These are phyloP conservation scores for Chrysomela aeneicollis DNA, from an alignment of 2,888 invertebrate genomes.

Conservation along the genomic window DNA sequence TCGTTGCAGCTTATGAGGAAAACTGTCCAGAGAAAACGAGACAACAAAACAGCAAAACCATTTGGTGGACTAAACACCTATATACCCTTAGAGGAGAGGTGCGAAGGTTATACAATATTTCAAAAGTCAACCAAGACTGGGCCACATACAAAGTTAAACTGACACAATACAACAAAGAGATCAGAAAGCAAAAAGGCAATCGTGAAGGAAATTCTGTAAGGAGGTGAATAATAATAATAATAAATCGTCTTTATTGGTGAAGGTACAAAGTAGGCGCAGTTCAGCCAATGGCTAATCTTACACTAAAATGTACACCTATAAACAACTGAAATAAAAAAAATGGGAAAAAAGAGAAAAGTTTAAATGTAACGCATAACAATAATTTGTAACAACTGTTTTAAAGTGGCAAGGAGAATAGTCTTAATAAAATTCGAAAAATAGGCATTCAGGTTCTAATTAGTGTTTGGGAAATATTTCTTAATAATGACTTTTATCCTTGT, in stretches of 20 bases:
- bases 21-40: slow-evolving; percentile 10
- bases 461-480: background rate
- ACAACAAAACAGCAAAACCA: background rate
- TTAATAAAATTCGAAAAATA: background rate
- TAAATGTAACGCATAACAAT: background rate
- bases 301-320: no score
- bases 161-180: slow-evolving; percentile 16
- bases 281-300: no score
- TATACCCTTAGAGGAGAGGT: background rate
- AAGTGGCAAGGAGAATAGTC: background rate
- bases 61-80: slow-evolving; percentile 9
- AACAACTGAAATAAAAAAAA: no score
- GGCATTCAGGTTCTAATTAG: background rate
- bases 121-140: slow-evolving; percentile 2
- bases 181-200: slow-evolving; percentile 16
- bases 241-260: background rate
- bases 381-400: background rate
- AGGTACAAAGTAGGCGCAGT: no score
- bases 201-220: slow-evolving; percentile 23
- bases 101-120: background rate
- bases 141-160: background rate
- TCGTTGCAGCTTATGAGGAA: background rate
- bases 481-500: background rate
- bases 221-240: slow-evolving; percentile 4
- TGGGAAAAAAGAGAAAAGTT: no score